Evolutionary conservation across 2,113 vertebrate genomes (phyloP), one percentile per base, ranked within the genome.

Genomic region (Mixornis gularis): DNA sequence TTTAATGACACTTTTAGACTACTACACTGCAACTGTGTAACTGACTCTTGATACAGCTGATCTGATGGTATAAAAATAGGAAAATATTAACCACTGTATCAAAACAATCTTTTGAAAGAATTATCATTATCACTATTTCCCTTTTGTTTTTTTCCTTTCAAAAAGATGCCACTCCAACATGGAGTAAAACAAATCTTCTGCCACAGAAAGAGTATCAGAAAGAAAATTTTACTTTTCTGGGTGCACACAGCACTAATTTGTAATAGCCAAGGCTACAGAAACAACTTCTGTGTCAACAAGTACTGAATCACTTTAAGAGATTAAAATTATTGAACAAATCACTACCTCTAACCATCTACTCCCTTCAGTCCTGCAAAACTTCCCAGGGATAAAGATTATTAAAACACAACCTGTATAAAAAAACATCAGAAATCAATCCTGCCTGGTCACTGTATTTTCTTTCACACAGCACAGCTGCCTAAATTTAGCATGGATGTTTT

Each of bases 401-500:
- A 64, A 38, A 90, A 71, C 27, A 63, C 26, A 79, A 91, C 43
- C 62, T 79, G 55, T 7, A 66, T 12, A 17, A 74, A 55, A 84
- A 40, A 76, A 51, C 30, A 79, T 24, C 6, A 77, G 20, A 66
- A 59, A 79, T 69, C 78, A 79, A 44, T 79, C 79, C 79, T 80
- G n/a, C 49, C 34, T 36, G 53, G 62, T 36, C 59, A 58, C 78
- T 55, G 2, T 27, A 10, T 46, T 79, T 83, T 78, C 62, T 73
- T 93, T 77, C 70, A 82, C 82, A 79, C 41, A 93, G 84, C 30
- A 72, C 65, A 85, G 51, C 27, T 82, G 60, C 68, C 84, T 72
- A 90, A 69, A 87, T 90, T 89, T 73, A 93, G 85, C 79, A 6
- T 6, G 26, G 12, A 19, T 93, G 74, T 38, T 92, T 93, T 94